Base-by-base conservation (phyloP, 2,113 vertebrate genomes). In the Cyprinodon brontotheroides region DNA sequence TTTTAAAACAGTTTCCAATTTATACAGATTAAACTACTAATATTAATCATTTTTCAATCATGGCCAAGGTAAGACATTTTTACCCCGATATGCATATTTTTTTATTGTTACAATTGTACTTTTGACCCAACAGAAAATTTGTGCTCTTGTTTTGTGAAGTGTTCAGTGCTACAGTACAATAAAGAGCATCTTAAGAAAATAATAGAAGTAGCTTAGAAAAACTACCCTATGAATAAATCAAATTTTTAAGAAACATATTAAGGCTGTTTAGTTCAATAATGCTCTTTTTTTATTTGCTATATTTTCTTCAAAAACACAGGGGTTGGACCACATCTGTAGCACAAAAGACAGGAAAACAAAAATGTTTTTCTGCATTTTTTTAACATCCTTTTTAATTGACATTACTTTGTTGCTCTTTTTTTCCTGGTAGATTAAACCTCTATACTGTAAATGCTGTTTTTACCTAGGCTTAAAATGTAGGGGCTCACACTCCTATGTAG, bases 301-400 rank as follows among this genome's bases (percentile, higher is more conserved):
- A 77, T 85, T 22, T 12, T 40, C 65, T 73, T 69, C 39, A 72
- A 70, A 62, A 68, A 78, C 61, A 79, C 71, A 74, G 50, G 15
- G 0, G 37, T 53, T 60, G 12, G n/a, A 57, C 7, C 36, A n/a
- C 37, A 63, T 50, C 15, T 39, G 59, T 4, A 17, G 47, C 9
- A 29, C 65, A 70, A 22, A 66, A 65, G 47, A 57, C 64, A 77
- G 45, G 36, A 0, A 17, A 60, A 43, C 70, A 61, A 29, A 29
- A 29, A 29, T 29, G 29, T 29, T 29, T 29, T 29, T 29, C 29
- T 29, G 29, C 29, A 29, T 29, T 50, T 37, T 37, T 37, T 62
- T 4, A 59, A 59, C 9, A n/a, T 59, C 57, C 1, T 57, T 29
- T 59, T 11, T n/a, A 41, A 2, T 45, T 22, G 29, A 29, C 29